Evolutionary conservation across 2,797 vertebrate genomes (phyloP).

Genomic region (Xiphorhynchus erythropygius): DNA sequence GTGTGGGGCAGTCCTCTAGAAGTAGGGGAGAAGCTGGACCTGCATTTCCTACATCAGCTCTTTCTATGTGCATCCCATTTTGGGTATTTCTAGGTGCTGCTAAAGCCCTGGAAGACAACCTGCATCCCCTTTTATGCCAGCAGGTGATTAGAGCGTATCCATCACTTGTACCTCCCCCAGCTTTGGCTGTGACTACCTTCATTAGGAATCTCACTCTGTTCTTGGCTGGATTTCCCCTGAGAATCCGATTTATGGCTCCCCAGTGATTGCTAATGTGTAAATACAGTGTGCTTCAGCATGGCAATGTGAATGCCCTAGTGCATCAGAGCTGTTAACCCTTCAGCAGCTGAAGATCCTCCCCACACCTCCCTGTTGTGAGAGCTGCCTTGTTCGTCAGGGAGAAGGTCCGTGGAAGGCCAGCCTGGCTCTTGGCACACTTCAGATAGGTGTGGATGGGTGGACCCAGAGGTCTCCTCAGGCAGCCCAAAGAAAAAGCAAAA

Average conservation of each 20-base stretch:
- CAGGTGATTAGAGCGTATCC: not conserved
- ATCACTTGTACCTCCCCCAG: not conserved
- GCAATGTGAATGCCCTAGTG: not conserved
- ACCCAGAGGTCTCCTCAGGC: not conserved
- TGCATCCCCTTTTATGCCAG: not conserved
- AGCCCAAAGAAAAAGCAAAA: constrained; percentile 13
- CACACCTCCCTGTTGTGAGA: not conserved
- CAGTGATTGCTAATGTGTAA: constrained; percentile 43
- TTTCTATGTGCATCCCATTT: not conserved
- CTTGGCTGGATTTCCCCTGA: constrained; percentile 54
- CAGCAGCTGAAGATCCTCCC: not conserved
- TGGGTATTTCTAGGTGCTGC: not conserved
- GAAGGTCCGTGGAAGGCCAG: not conserved
- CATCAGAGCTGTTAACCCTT: constrained; percentile 34
- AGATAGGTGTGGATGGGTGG: not conserved
- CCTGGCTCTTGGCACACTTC: not conserved
- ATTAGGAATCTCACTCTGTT: constrained; percentile 28
- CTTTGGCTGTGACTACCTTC: not conserved
- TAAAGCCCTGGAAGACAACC: not conserved
- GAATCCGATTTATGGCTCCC: constrained; percentile 49
- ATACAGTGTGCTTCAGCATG: constrained; percentile 42
- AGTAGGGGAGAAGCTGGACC: not conserved
- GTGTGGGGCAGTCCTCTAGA: not conserved
- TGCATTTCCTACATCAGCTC: not conserved
- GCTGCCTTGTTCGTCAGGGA: not conserved